Evolutionary conservation across 2,113 vertebrate species (phyloP).

Genomic region (Phaethon lepturus): DNA sequence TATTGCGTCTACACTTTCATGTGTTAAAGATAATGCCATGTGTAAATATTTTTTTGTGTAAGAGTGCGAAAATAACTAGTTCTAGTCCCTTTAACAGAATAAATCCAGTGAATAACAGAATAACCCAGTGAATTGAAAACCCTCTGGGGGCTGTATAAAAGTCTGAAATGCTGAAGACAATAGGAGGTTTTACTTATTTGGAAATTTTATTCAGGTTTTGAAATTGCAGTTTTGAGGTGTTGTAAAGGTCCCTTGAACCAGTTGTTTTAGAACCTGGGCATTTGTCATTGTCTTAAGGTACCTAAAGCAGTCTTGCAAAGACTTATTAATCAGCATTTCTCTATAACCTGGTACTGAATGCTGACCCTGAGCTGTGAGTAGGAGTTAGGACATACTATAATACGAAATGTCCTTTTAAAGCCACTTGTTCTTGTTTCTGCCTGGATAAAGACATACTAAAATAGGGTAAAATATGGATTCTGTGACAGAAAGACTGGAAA

Average conservation of each 20-base stretch:
- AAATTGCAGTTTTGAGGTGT: background rate
- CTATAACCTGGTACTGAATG: background rate
- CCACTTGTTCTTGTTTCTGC: background rate
- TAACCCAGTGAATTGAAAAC: background rate
- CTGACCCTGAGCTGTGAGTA: constrained; percentile 36
- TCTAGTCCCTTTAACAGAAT: background rate
- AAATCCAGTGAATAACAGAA: background rate
- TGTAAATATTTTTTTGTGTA: background rate
- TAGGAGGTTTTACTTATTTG: background rate
- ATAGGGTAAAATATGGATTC: background rate
- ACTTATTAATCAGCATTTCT: constrained; percentile 19
- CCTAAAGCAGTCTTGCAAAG: background rate
- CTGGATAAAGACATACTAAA: background rate
- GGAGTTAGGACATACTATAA: background rate
- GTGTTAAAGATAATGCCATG: background rate
- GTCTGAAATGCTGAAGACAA: background rate
- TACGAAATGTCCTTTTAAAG: background rate
- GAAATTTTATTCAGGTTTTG: background rate
- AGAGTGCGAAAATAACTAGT: background rate
- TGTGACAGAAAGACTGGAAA: background rate
- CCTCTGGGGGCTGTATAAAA: background rate
- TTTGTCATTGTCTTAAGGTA: background rate
- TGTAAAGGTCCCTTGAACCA: background rate
- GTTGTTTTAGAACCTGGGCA: background rate
- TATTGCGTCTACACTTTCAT: background rate